Base-by-base conservation (phyloP, 23 tunicate species). In the Diplosoma virens region DNA sequence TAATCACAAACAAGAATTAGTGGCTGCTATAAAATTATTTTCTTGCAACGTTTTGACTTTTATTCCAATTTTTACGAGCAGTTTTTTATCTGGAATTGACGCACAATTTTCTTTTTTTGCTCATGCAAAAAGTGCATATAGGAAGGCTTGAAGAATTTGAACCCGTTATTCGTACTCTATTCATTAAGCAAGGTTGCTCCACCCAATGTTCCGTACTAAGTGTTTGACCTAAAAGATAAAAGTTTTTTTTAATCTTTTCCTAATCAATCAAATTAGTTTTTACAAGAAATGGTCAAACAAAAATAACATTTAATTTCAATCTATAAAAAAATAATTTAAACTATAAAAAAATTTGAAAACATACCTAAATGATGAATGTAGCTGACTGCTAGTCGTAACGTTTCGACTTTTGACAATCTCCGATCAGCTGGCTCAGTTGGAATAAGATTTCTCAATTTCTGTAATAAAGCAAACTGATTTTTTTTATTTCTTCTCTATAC, bases 351-450 rank as follows among this genome's bases (percentile, higher is more conserved):
- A 5, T 23, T 11, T 5, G 64, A 16, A 56, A 16, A 56, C 64
- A 56, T 33, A 86, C 93, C 84, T 32, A 86, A 58, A 45, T 86
- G 93, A 1, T 73, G 76, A 47, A 86, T 86, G 53, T 86, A 86
- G 30, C 93, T 86, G 46, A 80, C 83, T 7, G 93, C 93, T 37
- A 86, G 70, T 11, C 93, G 37, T 66, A 86, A 30, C 5, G 93
- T 86, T 64, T 86, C 93, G 7, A 86, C 93, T 66, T 86, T 86
- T 14, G 85, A 79, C 33, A 86, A 55, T 45, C 83, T 65, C 33
- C 93, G 45, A 25, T 86, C 93, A 0, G 75, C 81, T 32, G 93
- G 93, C 22, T 86, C 93, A 6, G 93, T 86, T 25, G 93, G 93
- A 26, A 86, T 86, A 33, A 86, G 30, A 25, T 70, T 86, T 48